Conservation (phyloP, 2,888 invertebrate species). For the Arenicola marina region DNA sequence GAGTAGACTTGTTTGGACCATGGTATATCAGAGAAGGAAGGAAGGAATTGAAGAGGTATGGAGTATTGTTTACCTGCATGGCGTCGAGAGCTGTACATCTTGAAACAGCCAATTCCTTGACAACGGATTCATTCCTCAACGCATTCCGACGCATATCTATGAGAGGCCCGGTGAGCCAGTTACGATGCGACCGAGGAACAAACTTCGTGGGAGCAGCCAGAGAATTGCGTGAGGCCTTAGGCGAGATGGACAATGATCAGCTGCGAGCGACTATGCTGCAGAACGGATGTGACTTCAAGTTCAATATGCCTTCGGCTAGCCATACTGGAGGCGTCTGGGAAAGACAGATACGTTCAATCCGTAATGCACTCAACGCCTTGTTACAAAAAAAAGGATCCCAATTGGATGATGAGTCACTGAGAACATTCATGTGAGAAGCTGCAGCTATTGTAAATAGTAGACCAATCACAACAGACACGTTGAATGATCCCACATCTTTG, state of each 20-base stretch:
- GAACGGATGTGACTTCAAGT: slow-evolving; percentile 8
- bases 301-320: slow-evolving; percentile 15
- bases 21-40: slow-evolving; percentile 39
- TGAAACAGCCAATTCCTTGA: slow-evolving; percentile 34
- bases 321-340: slow-evolving; percentile 21
- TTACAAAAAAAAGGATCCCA: too few species aligned
- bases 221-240: slow-evolving; percentile 24
- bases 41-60: slow-evolving; percentile 42
- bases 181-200: slow-evolving; percentile 37
- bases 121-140: slow-evolving; percentile 30
- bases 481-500: slow-evolving; percentile 9
- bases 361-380: slow-evolving; percentile 18
- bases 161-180: slow-evolving; percentile 29
- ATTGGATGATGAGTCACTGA: not conserved
- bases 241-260: slow-evolving; percentile 8
- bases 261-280: not conserved
- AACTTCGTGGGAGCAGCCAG: slow-evolving; percentile 40
- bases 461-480: slow-evolving; percentile 4
- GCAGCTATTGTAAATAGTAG: not conserved
- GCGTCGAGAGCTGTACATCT: slow-evolving; percentile 46
- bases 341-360: slow-evolving; percentile 16
- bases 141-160: slow-evolving; percentile 21
- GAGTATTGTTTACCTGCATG: slow-evolving; percentile 49
- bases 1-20: slow-evolving; percentile 55
- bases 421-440: not conserved